These are phyloP conservation scores for Drosophila demipolita DNA, from an alignment of 2,888 invertebrate genomes.

Conservation along the genomic window DNA sequence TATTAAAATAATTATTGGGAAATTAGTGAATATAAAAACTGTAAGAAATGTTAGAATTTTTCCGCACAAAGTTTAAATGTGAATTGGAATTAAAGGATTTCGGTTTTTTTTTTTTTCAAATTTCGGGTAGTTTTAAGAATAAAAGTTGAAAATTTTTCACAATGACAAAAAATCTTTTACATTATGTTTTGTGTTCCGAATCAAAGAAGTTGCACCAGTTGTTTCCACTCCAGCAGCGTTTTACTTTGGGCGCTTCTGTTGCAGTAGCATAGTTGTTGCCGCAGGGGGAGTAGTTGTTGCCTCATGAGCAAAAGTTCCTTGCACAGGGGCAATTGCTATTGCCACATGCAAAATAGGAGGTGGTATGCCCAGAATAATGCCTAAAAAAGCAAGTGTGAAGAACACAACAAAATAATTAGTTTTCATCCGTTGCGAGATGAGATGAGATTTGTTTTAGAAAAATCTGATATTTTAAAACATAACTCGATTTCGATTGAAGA, in stretches of 20 bases:
- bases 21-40: neutral
- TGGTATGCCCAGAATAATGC: neutral
- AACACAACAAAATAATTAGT: conserved; percentile 17
- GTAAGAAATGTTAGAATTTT: neutral
- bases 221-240: conserved; percentile 36
- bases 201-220: conserved; percentile 32
- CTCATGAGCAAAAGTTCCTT: no score
- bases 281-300: neutral
- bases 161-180: conserved; percentile 21
- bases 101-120: neutral
- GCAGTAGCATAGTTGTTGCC: neutral
- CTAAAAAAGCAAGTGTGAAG: conserved; percentile 4
- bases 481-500: neutral
- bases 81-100: neutral
- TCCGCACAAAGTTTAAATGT: neutral
- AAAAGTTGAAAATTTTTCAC: conserved; percentile 17
- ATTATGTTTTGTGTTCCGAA: neutral
- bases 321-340: neutral
- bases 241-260: neutral
- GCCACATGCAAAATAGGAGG: neutral
- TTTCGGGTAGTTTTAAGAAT: neutral
- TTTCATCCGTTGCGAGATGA: neutral
- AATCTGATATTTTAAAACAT: neutral
- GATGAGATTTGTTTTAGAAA: neutral
- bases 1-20: neutral